Conservation (phyloP, 2,888 invertebrate species). For the Archips xylosteana region DNA sequence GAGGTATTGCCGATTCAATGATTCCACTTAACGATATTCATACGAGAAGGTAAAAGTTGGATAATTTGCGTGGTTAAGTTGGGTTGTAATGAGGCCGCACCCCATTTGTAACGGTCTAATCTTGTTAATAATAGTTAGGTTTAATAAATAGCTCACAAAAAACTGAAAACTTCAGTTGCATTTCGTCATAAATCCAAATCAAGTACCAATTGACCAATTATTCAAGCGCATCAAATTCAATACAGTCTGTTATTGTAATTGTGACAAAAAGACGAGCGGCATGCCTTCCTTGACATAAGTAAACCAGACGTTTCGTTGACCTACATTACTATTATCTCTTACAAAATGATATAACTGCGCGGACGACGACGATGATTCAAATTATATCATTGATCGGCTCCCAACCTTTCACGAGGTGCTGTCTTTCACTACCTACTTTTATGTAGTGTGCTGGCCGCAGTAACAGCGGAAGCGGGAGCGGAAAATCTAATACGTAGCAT, state of each 20-base stretch:
- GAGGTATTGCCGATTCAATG: no score
- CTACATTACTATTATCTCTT: slow-evolving; percentile 25
- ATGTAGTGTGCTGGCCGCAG: background rate
- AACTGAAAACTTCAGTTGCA: no score
- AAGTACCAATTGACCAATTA: no score
- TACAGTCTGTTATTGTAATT: background rate
- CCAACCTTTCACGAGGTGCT: slow-evolving; percentile 36
- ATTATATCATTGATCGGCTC: slow-evolving; percentile 37
- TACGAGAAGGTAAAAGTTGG: no score
- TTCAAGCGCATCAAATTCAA: no score
- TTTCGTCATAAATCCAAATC: no score
- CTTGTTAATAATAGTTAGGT: no score
- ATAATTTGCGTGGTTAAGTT: no score
- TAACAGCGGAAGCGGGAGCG: slow-evolving; percentile 9
- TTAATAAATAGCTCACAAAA: no score
- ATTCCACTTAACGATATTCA: no score
- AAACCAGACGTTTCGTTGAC: slow-evolving; percentile 25
- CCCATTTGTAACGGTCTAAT: no score
- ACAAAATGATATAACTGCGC: slow-evolving; percentile 32
- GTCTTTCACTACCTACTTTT: slow-evolving; percentile 31
- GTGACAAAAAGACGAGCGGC: background rate
- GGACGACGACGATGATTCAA: slow-evolving; percentile 29
- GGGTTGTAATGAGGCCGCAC: no score
- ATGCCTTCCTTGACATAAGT: background rate
- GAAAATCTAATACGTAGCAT: background rate